phyloP scores from a whole-genome alignment of 2,888 invertebrate genomes.

The Sceliomorpha sp. region DNA sequence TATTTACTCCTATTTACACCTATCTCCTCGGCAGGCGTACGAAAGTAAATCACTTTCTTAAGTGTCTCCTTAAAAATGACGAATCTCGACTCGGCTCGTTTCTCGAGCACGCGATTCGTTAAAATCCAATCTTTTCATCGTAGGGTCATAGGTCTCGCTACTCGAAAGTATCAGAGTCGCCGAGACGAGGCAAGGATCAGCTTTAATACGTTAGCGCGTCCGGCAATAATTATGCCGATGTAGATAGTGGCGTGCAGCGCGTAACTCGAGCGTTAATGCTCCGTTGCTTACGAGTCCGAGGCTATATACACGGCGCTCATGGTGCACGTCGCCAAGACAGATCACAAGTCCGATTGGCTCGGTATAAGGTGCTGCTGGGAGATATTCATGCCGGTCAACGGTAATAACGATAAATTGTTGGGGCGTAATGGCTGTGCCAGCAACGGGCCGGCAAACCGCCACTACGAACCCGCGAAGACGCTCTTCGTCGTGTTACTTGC shows the following conservation, averaged over 20 bases:
- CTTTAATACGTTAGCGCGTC: constrained; percentile 60
- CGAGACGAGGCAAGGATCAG: constrained; percentile 57
- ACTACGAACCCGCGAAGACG: constrained; percentile 46
- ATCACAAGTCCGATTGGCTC: constrained; percentile 64
- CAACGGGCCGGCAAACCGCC: constrained; percentile 46
- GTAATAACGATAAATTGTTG: constrained; percentile 74
- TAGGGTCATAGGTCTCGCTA: constrained; percentile 48
- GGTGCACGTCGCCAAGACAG: constrained; percentile 59
- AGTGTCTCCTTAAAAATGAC: no score
- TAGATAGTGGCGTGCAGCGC: constrained; percentile 69
- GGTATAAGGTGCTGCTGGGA: constrained; percentile 63
- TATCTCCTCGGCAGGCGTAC: no score
- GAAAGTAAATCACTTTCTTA: no score
- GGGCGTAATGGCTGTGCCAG: constrained; percentile 64
- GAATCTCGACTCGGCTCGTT: no score
- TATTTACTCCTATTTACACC: no score
- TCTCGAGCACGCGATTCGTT: no score
- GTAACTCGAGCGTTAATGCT: constrained; percentile 76
- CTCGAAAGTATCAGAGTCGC: constrained; percentile 45
- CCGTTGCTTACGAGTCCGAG: constrained; percentile 57
- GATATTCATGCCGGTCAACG: constrained; percentile 72
- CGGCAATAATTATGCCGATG: constrained; percentile 76
- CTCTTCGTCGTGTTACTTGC: constrained; percentile 35
- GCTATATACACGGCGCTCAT: constrained; percentile 47
- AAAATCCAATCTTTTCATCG: constrained; percentile 21